Evolutionary conservation across 2,888 invertebrate genomes (phyloP).

Genomic region (Ophioninae sp.): DNA sequence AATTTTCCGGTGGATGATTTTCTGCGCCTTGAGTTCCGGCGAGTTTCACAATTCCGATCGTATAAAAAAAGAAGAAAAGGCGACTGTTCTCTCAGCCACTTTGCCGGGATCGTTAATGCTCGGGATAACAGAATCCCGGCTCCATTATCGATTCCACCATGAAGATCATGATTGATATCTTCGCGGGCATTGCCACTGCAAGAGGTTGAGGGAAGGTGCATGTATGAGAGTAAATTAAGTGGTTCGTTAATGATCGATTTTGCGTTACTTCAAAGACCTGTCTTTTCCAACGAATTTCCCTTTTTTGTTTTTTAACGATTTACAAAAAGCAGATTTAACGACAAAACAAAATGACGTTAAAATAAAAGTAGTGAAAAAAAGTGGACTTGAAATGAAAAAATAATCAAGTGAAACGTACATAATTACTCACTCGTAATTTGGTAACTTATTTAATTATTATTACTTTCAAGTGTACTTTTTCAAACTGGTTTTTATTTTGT

Average conservation of each 20-base stretch:
- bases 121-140: conserved; percentile 21
- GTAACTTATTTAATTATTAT: too few relatives aligned
- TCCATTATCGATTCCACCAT: conserved; percentile 46
- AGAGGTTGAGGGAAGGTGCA: not conserved
- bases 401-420: too few relatives aligned
- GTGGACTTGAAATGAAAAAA: too few relatives aligned
- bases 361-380: too few relatives aligned
- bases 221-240: conserved; percentile 22
- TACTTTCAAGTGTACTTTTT: too few relatives aligned
- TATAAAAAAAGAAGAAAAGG: conserved; percentile 15
- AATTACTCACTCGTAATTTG: too few relatives aligned
- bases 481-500: too few relatives aligned
- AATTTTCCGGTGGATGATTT: conserved; percentile 58
- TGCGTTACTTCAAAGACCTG: too few relatives aligned
- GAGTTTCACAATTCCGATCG: conserved; percentile 15
- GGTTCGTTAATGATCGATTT: not conserved
- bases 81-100: conserved; percentile 15
- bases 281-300: too few relatives aligned
- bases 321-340: too few relatives aligned
- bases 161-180: conserved; percentile 49
- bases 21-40: conserved; percentile 27
- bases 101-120: conserved; percentile 33
- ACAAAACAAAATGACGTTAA: too few relatives aligned
- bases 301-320: too few relatives aligned
- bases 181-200: not conserved